Base-by-base conservation (phyloP, 2,888 invertebrate genomes). In the Dermolepida albohirtum region DNA sequence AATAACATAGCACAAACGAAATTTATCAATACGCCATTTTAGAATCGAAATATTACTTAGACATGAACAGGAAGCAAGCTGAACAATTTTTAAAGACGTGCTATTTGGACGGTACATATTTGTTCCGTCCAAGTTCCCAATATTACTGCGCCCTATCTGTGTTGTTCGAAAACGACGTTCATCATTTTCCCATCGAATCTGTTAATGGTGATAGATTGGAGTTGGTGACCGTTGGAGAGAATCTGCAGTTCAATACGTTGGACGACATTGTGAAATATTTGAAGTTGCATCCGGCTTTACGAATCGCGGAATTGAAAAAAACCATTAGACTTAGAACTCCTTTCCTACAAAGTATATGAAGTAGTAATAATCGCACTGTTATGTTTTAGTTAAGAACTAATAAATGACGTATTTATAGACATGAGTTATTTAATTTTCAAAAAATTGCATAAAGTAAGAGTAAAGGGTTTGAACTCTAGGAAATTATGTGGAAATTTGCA, bases 221-320 rank as follows among this genome's bases (percentile, higher is more conserved):
- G 14, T 39, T 62, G 11, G 59, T 34, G 5, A 14, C 47, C 1
- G 5, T 34, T 5, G 39, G 47, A 16, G 47, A 49, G 4, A 17
- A 27, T 27, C 8, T n/a, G 34, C 47, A 34, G 16, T 62, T 62
- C n/a, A 34, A 49, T 16, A 34, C 59, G 0, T 62, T 62, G 17
- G 59, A 62, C 1, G 59, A 47, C n/a, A 62, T 62, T 39, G 59
- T 62, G 5, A 17, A 62, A 6, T 62, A 62, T 39, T 62, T 62
- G 14, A 29, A 47, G 11, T 8, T 29, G 34, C 29, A 62, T 62
- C 59, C 59, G 4, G 16, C 10, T 1, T 6, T 62, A 4, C 47
- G 47, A 39, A 47, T 47, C 1, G 49, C 47, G 0, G 40, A 39
- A 5, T 14, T 62, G 16, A 44, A 47, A 47, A 62, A 49, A 16